Evolutionary conservation across 2,797 vertebrate genomes (phyloP).

Genomic region (Telmatherina bonti): DNA sequence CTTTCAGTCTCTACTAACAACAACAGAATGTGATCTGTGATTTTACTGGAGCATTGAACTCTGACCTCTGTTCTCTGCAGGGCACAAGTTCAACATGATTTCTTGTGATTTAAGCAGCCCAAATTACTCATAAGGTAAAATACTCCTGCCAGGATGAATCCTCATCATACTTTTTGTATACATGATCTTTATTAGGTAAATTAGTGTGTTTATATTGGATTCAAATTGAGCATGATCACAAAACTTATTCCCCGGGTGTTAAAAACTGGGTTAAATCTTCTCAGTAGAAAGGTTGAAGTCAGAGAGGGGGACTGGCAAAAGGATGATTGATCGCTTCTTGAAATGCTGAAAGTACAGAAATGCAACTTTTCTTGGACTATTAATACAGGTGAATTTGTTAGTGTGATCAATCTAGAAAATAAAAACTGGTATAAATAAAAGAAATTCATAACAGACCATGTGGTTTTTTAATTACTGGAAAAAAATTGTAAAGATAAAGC

Average conservation of each 20-base stretch:
- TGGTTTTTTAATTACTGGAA: no score
- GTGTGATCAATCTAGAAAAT: neutral
- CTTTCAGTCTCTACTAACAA: conserved; percentile 58
- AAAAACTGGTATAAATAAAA: no score
- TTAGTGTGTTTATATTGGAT: conserved; percentile 56
- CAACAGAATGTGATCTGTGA: conserved; percentile 77
- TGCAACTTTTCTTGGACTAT: conserved; percentile 1
- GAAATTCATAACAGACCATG: no score
- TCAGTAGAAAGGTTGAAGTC: conserved; percentile 6
- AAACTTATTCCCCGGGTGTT: conserved; percentile 31
- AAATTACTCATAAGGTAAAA: conserved; percentile 62
- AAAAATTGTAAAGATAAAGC: no score
- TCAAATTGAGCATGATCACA: conserved; percentile 67
- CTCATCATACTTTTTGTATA: conserved; percentile 58
- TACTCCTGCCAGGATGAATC: conserved; percentile 67
- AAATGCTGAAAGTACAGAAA: conserved; percentile 3
- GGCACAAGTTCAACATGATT: conserved; percentile 74
- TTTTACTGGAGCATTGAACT: conserved; percentile 73
- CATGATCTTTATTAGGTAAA: conserved; percentile 53
- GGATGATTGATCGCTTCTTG: conserved; percentile 31
- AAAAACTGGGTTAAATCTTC: neutral
- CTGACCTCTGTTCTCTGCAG: conserved; percentile 76
- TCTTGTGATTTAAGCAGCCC: conserved; percentile 58
- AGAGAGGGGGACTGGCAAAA: neutral
- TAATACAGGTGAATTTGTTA: neutral